Base-by-base conservation (phyloP, 2,888 invertebrate species). In the Syrista parreyssii region DNA sequence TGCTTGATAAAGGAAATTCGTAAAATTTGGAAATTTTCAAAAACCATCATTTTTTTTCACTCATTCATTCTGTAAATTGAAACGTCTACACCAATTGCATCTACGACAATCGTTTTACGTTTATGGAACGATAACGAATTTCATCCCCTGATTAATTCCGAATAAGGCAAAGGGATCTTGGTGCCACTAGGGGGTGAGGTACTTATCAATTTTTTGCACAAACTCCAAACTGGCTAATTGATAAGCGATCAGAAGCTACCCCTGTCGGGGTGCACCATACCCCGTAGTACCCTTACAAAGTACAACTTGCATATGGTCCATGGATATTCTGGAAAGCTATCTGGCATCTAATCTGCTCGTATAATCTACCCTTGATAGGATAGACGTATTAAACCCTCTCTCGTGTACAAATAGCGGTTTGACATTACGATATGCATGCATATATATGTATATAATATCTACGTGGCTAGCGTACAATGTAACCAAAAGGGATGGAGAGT, bases 381-480 rank as follows among this genome's bases (percentile, higher is more conserved):
- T 55, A 71, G 71, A 34, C 71, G 33, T 31, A 71, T 71, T 15
- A 71, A 71, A 71, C 31, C 71, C 30, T 31, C 31, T 30, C 33
- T 33, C 71, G 79, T 76, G 81, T 85, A 86, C 87, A 87, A 89
- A 88, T 86, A 87, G 89, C 82, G 87, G 88, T 89, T 89, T 88
- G 86, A 85, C 84, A 80, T 88, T 89, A 87, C 86, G 82, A 78
- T 82, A 83, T 80, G 77, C 40, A 68, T 80, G 78, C 81, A 82
- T 36, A 68, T 55, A 40, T 55, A 55, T 15, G 23, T 9, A 55
- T 55, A 55, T 15, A 15, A 23, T 9, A 1, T 23, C 9, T 55
- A 55, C 23, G 55, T 23, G 23, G 9, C 1, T 9, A 9, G 55
- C 23, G 55, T 55, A 23, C 55, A 55, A 55, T 23, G 55, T 23